Conservation (phyloP, 2,113 vertebrate species). For the Sardina pilchardus region DNA sequence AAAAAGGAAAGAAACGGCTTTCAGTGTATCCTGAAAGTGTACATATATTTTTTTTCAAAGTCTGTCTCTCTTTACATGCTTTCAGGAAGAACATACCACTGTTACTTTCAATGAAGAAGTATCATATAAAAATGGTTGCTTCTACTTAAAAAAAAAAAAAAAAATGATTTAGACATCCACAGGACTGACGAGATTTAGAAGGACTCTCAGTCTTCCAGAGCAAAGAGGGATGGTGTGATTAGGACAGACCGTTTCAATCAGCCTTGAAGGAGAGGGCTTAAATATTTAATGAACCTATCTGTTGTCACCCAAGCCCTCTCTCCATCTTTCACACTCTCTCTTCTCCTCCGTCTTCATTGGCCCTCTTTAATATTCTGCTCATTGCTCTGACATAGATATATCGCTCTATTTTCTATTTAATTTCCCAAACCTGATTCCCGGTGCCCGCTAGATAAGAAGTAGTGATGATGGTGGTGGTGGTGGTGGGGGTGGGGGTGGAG, state of each 20-base stretch:
- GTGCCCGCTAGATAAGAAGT: neutral
- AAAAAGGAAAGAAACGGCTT: neutral
- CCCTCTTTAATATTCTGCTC: slow-evolving; percentile 13
- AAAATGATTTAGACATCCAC: neutral
- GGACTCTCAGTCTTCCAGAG: neutral
- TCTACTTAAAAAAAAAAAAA: neutral
- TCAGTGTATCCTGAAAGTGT: too few species aligned
- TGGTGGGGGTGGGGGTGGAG: too few species aligned
- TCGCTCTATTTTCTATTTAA: slow-evolving; percentile 7
- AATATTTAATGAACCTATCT: slow-evolving; percentile 20
- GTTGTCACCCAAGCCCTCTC: slow-evolving; percentile 7
- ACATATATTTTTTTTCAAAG: neutral
- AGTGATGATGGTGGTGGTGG: too few species aligned
- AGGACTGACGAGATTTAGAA: neutral
- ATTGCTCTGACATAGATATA: slow-evolving; percentile 7
- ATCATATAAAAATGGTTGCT: neutral
- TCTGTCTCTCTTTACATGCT: neutral
- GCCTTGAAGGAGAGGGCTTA: slow-evolving; percentile 5
- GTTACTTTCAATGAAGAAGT: neutral
- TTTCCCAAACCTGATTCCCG: slow-evolving; percentile 14
- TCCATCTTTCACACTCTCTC: slow-evolving; percentile 3
- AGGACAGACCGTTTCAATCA: slow-evolving; percentile 11
- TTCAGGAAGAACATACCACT: neutral
- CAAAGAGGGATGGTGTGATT: neutral
- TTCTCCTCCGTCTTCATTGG: slow-evolving; percentile 8